Evolutionary conservation across 2,797 vertebrate genomes (phyloP), one percentile per base, ranked within the genome.

Genomic region (Lepilemur ruficaudatus): DNA sequence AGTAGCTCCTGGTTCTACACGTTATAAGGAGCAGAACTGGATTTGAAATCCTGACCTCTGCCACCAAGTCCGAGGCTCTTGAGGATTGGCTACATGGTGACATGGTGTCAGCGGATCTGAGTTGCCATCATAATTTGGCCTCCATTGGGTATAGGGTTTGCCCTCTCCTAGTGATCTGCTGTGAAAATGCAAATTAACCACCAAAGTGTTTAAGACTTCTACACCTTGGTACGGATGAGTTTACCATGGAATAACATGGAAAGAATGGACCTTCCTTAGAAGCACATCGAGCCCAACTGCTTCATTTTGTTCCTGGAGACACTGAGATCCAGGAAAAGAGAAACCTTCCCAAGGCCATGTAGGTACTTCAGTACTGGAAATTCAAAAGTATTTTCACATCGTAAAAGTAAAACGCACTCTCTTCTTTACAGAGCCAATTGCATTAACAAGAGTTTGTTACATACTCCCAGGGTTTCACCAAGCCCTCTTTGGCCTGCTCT

Each of bases 71-170:
- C 1, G 2, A 5, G 13, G 11, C 13, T 50, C 1, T 1, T 61
- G 48, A 57, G 8, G 23, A 88, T 0, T 1, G 4, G 38, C 38
- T 38, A 38, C 38, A 38, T 38, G 38, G 38, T 38, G 38, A 38
- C n/a, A 23, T 0, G 0, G 50, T 28, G 0, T 30, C 55, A 32
- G 8, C 41, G 28, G 30, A 14, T 63, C 69, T 10, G 5, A 20
- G 7, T 2, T 28, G 5, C 4, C 4, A 35, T 46, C 0, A 0
- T 17, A 2, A 11, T 0, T 3, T 52, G 23, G 13, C 4, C 4
- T 63, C 12, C 22, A 15, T 38, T 28, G 41, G 38, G 50, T 32
- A 69, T 28, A n/a, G 90, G 11, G 12, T 85, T 61, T 52, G 46
- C n/a, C 25, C 15, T 84, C 48, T 92, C 25, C 43, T 63, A 46